phyloP scores from a whole-genome alignment of 2,888 invertebrate genomes.

The Drosophila rellima region DNA sequence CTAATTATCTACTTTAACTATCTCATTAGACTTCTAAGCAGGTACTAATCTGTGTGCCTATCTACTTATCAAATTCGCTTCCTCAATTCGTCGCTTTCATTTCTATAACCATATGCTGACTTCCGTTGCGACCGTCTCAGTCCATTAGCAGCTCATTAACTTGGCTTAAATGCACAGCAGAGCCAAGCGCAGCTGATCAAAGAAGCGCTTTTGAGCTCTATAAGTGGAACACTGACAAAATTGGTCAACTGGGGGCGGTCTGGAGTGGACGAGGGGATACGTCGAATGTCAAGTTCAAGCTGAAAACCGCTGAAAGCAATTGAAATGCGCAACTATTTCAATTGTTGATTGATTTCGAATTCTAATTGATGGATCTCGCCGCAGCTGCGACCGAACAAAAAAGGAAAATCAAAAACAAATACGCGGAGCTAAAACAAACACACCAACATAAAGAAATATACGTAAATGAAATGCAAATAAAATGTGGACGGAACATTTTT shows the following conservation, averaged over 20 bases:
- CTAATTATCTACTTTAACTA: constrained; percentile 7
- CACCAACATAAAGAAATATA: constrained; percentile 5
- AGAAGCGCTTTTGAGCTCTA: constrained; percentile 40
- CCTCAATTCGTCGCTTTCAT: constrained; percentile 64
- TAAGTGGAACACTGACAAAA: constrained; percentile 23
- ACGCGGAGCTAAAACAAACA: constrained; percentile 10
- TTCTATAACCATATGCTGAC: constrained; percentile 59
- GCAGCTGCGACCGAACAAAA: constrained; percentile 41
- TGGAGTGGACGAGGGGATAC: not conserved
- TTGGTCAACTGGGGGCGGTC: constrained; percentile 33
- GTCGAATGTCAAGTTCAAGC: constrained; percentile 74
- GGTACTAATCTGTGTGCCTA: constrained; percentile 48
- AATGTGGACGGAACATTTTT: constrained; percentile 38
- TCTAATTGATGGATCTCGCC: constrained; percentile 59
- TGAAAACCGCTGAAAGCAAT: constrained; percentile 63
- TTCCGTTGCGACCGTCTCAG: constrained; percentile 48
- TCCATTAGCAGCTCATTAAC: constrained; percentile 65
- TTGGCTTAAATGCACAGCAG: constrained; percentile 51
- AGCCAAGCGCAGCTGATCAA: constrained; percentile 66
- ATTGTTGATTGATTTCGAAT: constrained; percentile 72
- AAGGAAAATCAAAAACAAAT: constrained; percentile 17
- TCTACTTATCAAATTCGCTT: constrained; percentile 47
- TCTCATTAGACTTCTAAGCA: constrained; percentile 49
- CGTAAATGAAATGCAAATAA: constrained; percentile 79
- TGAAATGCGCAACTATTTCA: constrained; percentile 66